Percentiles rank a stretch among this genome's conserved stretches.
Evolutionary conservation across 2,113 vertebrate genomes (phyloP).

Genomic region (Dendropsophus ebraccatus): DNA sequence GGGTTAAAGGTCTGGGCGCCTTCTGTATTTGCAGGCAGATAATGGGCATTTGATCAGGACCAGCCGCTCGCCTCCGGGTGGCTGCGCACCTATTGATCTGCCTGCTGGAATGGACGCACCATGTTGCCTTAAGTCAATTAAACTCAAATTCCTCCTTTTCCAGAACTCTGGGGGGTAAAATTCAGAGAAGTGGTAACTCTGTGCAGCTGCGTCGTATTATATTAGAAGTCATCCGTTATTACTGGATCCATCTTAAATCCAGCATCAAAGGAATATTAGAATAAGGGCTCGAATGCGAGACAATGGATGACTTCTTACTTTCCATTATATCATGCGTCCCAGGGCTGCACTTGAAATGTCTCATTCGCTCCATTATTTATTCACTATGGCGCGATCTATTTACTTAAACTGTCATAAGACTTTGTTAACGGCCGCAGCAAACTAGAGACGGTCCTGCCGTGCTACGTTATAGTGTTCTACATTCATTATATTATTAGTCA

Average conservation of each 20-base stretch:
- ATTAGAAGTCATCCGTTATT: constrained; percentile 37
- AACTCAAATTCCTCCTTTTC: constrained; percentile 35
- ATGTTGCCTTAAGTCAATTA: constrained; percentile 46
- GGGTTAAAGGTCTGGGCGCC: constrained; percentile 45
- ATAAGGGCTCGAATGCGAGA: background rate
- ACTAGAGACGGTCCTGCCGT: background rate
- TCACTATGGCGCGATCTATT: constrained; percentile 17
- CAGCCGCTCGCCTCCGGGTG: constrained; percentile 24
- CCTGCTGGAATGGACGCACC: background rate
- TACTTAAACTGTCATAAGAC: constrained; percentile 17
- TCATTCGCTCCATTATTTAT: constrained; percentile 22
- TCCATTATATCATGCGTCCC: constrained; percentile 19
- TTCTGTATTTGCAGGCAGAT: constrained; percentile 48
- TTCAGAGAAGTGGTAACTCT: constrained; percentile 46
- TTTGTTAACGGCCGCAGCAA: background rate
- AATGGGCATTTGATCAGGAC: constrained; percentile 53
- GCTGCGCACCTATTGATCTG: constrained; percentile 44
- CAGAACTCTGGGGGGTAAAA: constrained; percentile 42
- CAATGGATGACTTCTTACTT: constrained; percentile 24
- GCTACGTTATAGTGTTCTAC: background rate
- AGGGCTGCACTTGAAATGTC: constrained; percentile 9
- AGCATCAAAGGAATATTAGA: constrained; percentile 39
- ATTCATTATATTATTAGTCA: constrained; percentile 37
- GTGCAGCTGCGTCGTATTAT: constrained; percentile 26
- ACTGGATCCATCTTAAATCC: constrained; percentile 49